Evolutionary conservation across 2,113 vertebrate genomes (phyloP), one percentile per base, ranked within the genome.

Genomic region (Bubo bubo): DNA sequence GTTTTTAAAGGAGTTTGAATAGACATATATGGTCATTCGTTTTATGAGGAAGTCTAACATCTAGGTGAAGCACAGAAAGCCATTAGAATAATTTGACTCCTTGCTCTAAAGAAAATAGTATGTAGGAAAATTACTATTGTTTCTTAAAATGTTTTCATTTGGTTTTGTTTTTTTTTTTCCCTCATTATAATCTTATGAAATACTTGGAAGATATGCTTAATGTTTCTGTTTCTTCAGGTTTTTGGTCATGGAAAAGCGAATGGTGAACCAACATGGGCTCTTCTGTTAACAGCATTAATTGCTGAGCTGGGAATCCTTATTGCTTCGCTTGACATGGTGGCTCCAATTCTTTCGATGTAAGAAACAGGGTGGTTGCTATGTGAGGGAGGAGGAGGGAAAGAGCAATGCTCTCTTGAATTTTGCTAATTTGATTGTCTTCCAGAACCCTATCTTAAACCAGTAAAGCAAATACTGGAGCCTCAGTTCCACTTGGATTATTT

Each of bases 261-360:
- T 20, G 99, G 99, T 30, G 99, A 99, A 86, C 99, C 99, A 0
- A 99, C 99, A 0, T 99, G 99, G 99, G 99, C 99, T 12, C 98
- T 99, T 49, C 98, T 99, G 45, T 97, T 99, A 88, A 99, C 99
- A 3, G 99, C 99, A 3, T 96, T 99, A 62, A 99, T 99, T 34
- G 99, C 99, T 4, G 99, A 99, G 92, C 97, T 99, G 19, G 99
- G 99, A 73, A 99, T 99, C 94, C 99, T 99, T 41, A 99, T 99
- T n/a, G 99, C 99, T 71, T 99, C 99, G 0, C 98, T 99, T 24
- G 99, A 99, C 93, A 99, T 99, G 99, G 99, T 99, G 92, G 99
- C 99, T 63, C 99, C 99, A 15, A 99, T 99, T 75, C 99, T 99
- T n/a, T 99, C 99, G 37, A 99, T 99, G 99, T 99, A 98, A 99